phyloP scores from a whole-genome alignment of 2,888 invertebrate species.

The Catocala sponsa region DNA sequence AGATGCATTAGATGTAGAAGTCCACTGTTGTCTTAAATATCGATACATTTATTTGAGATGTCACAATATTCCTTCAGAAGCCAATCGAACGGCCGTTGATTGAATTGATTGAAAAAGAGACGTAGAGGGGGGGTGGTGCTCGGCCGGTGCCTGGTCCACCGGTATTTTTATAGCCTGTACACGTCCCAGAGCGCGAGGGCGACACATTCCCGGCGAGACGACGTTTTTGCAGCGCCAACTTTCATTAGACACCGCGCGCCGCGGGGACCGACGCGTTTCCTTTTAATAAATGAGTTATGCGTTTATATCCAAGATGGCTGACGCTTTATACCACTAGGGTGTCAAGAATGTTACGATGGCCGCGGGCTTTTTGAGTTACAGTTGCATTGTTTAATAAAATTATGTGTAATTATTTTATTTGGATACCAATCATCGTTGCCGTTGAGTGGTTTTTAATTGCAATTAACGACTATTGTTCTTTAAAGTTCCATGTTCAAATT shows the following conservation, averaged over 20 bases:
- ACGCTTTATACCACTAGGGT: constrained; percentile 69
- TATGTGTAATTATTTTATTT: constrained; percentile 38
- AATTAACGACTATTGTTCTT: not conserved
- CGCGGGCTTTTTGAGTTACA: constrained; percentile 56
- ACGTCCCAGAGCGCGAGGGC: constrained; percentile 83
- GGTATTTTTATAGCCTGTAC: constrained; percentile 87
- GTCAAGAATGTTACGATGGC: constrained; percentile 75
- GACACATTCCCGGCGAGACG: constrained; percentile 84
- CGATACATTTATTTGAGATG: constrained; percentile 60
- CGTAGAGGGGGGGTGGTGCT: constrained; percentile 65
- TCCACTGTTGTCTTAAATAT: constrained; percentile 14
- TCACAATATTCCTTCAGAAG: constrained; percentile 70
- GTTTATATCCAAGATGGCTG: constrained; percentile 83
- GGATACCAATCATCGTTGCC: constrained; percentile 10
- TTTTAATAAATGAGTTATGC: constrained; percentile 86
- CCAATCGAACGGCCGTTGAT: constrained; percentile 80
- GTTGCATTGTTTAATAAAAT: constrained; percentile 46
- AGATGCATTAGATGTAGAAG: too few relatives aligned
- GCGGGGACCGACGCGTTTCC: constrained; percentile 78
- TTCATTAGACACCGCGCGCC: constrained; percentile 83
- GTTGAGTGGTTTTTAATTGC: not conserved
- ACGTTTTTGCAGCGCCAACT: constrained; percentile 85
- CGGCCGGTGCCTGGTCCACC: constrained; percentile 65
- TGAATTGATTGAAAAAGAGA: constrained; percentile 86
- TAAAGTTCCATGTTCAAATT: not conserved